Evolutionary conservation across 2,113 vertebrate genomes (phyloP).

Genomic region (Ondatra zibethicus): DNA sequence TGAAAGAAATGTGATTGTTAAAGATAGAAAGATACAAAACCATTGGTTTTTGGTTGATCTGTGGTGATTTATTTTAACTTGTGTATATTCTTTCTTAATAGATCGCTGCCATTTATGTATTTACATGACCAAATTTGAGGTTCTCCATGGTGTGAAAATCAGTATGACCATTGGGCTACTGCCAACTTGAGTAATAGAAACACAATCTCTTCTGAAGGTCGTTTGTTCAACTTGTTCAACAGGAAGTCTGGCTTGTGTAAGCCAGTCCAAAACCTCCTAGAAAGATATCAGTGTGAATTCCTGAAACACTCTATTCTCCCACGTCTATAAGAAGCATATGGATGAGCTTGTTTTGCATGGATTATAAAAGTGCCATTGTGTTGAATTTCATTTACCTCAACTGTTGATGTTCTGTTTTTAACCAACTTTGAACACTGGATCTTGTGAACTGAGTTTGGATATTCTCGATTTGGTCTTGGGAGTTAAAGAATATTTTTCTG

Average conservation of each 20-base stretch:
- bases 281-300: slow-evolving; percentile 35
- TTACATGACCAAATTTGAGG: not conserved
- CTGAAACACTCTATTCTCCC: slow-evolving; percentile 13
- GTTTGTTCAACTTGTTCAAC: slow-evolving; percentile 39
- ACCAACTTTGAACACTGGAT: not conserved
- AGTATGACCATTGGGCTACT: not conserved
- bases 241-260: not conserved
- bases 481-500: not conserved
- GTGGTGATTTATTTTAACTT: not conserved
- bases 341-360: not conserved
- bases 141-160: not conserved
- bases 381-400: slow-evolving; percentile 43
- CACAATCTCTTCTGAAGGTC: not conserved
- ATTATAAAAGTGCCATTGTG: not conserved
- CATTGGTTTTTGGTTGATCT: not conserved
- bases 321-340: not conserved
- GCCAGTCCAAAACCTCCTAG: not conserved
- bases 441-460: not conserved
- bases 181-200: slow-evolving; percentile 40
- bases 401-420: slow-evolving; percentile 19
- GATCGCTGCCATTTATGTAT: not conserved
- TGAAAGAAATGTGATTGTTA: not conserved
- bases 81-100: not conserved
- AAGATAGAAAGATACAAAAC: slow-evolving; percentile 4
- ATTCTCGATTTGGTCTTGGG: not conserved